Evolutionary conservation across 2,888 invertebrate genomes (phyloP).

Genomic region (Pseudanteris insignis): DNA sequence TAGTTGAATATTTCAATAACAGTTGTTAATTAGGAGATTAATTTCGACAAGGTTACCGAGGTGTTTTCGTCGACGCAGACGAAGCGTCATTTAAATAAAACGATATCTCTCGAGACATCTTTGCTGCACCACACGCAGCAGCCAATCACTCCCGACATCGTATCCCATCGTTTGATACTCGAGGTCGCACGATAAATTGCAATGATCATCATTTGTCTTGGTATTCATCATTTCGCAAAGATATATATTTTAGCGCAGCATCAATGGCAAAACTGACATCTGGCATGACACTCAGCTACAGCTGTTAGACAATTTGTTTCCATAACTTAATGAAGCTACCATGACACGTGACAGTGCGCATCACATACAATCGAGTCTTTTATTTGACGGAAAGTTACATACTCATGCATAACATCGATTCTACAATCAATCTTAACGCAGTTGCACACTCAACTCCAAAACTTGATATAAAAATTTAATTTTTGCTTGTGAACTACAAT

Average conservation of each 20-base stretch:
- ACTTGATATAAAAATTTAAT: too few relatives aligned
- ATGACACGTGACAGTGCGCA: conserved; percentile 5
- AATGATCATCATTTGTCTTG: conserved; percentile 30
- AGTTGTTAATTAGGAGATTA: too few relatives aligned
- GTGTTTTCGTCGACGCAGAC: too few relatives aligned
- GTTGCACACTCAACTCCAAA: too few relatives aligned
- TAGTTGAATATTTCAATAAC: too few relatives aligned
- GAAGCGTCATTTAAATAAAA: not conserved
- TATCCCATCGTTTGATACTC: conserved; percentile 10
- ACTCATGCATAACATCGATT: not conserved
- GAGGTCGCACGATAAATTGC: conserved; percentile 28
- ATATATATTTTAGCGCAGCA: conserved; percentile 24
- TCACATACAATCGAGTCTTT: not conserved
- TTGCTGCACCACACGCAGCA: conserved; percentile 1
- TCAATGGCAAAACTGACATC: conserved; percentile 24
- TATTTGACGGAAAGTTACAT: not conserved
- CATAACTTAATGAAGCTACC: conserved; percentile 9
- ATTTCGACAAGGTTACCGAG: too few relatives aligned
- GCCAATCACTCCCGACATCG: conserved; percentile 7
- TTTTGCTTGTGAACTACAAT: too few relatives aligned
- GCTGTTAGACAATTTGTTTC: conserved; percentile 24
- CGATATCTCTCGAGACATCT: not conserved
- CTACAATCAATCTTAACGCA: too few relatives aligned
- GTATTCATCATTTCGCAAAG: conserved; percentile 28
- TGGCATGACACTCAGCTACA: conserved; percentile 24